phyloP scores from a whole-genome alignment of 2,113 vertebrate species.

The Sceloporus tristichus region DNA sequence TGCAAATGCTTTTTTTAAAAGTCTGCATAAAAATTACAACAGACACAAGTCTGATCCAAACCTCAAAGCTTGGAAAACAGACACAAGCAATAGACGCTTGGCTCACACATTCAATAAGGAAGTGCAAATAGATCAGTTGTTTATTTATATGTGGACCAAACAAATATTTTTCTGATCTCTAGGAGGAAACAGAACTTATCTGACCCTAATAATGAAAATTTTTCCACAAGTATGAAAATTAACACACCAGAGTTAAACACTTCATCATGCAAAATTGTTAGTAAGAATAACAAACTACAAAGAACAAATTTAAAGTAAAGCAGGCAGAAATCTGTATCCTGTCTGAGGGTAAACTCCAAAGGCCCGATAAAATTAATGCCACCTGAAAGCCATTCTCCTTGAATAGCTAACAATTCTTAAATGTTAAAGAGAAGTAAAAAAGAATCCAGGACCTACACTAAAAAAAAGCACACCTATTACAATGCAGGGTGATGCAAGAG shows the following conservation, averaged over 20 bases:
- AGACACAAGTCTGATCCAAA: not conserved
- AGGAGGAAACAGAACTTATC: not conserved
- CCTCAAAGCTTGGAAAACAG: not conserved
- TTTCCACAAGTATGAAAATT: not conserved
- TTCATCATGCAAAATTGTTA: not conserved
- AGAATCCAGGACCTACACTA: not conserved
- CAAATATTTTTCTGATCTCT: not conserved
- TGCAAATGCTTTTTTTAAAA: not conserved
- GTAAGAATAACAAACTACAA: not conserved
- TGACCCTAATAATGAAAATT: not conserved
- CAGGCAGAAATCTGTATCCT: not conserved
- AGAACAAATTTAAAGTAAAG: constrained; percentile 1
- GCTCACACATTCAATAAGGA: not conserved
- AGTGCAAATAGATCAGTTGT: not conserved
- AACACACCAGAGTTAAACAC: not conserved
- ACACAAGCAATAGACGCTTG: no score
- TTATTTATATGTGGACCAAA: not conserved
- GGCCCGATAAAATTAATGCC: not conserved
- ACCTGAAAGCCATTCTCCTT: not conserved
- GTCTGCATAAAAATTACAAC: not conserved
- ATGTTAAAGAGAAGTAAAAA: not conserved
- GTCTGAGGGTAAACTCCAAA: not conserved
- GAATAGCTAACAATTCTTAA: not conserved
- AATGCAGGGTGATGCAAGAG: not conserved
- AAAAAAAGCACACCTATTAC: not conserved